Evolutionary conservation across 2,797 vertebrate species (phyloP).

Genomic region (Myotis myotis): DNA sequence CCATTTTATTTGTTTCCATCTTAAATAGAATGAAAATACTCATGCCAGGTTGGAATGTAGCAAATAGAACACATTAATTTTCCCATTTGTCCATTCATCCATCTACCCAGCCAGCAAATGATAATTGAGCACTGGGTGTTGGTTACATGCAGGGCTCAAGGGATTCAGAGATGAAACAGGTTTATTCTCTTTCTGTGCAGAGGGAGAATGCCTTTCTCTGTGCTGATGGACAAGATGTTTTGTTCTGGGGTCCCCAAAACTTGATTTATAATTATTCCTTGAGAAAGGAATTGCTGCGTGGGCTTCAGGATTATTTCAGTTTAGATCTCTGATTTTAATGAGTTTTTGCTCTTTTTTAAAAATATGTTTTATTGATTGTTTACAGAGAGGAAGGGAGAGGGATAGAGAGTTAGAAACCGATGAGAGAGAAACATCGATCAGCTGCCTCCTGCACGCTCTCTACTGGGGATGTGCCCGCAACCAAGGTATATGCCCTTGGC

Average conservation of each 20-base stretch:
- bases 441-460: too few relatives aligned
- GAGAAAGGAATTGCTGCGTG: not conserved
- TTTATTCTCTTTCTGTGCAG: not conserved
- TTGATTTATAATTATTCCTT: conserved; percentile 25
- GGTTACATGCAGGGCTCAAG: not conserved
- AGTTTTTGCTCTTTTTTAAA: not conserved
- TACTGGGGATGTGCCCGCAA: too few relatives aligned
- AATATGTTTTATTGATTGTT: too few relatives aligned
- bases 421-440: too few relatives aligned
- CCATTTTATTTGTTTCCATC: conserved; percentile 20
- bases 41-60: conserved; percentile 7
- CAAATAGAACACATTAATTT: conserved; percentile 51
- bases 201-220: not conserved
- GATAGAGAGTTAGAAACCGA: too few relatives aligned
- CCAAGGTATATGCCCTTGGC: too few relatives aligned
- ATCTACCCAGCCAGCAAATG: not conserved
- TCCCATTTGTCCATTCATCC: not conserved
- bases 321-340: not conserved
- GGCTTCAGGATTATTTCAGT: not conserved
- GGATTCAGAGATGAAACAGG: not conserved
- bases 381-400: too few relatives aligned
- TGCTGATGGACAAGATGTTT: not conserved
- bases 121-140: not conserved
- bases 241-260: not conserved
- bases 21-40: conserved; percentile 39